Conservation (phyloP, 2,888 invertebrate genomes). For the Parelbella ahira region DNA sequence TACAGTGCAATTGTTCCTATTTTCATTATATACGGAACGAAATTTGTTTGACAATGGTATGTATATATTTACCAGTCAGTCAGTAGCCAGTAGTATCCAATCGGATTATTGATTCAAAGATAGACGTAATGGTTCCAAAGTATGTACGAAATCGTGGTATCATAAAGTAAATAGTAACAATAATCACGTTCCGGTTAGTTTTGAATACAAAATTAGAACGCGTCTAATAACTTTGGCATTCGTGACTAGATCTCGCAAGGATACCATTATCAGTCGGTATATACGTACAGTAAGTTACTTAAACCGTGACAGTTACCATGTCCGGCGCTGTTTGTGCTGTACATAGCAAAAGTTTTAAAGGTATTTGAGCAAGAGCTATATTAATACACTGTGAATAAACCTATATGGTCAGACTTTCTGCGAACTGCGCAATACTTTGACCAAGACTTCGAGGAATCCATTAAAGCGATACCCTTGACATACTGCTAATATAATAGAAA, state of each 20-base stretch:
- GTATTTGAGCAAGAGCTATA: too few relatives aligned
- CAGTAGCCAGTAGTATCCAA: too few relatives aligned
- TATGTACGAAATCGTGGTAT: constrained; percentile 26
- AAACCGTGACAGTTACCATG: constrained; percentile 3
- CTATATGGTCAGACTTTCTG: constrained; percentile 10
- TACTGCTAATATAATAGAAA: constrained; percentile 42
- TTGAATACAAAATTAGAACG: constrained; percentile 19
- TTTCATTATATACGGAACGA: constrained; percentile 11
- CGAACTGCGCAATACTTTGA: constrained; percentile 65
- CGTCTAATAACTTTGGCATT: constrained; percentile 25
- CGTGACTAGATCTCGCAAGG: constrained; percentile 21
- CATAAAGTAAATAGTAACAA: constrained; percentile 20
- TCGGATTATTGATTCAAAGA: too few relatives aligned
- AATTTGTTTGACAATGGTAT: too few relatives aligned
- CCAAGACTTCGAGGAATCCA: constrained; percentile 58
- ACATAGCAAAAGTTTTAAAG: too few relatives aligned
- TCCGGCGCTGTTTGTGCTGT: too few relatives aligned
- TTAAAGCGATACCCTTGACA: constrained; percentile 62
- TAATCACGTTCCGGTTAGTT: constrained; percentile 26
- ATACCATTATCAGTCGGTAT: constrained; percentile 19
- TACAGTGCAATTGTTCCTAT: constrained; percentile 28
- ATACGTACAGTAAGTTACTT: constrained; percentile 1
- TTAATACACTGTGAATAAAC: constrained; percentile 12
- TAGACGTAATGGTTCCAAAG: too few relatives aligned
- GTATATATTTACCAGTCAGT: too few relatives aligned